A percentile compares a stretch with the other conserved stretches of the same genome.
Evolutionary conservation across 2,888 invertebrate genomes (phyloP).

Genomic region (Orchesellides sinensis): DNA sequence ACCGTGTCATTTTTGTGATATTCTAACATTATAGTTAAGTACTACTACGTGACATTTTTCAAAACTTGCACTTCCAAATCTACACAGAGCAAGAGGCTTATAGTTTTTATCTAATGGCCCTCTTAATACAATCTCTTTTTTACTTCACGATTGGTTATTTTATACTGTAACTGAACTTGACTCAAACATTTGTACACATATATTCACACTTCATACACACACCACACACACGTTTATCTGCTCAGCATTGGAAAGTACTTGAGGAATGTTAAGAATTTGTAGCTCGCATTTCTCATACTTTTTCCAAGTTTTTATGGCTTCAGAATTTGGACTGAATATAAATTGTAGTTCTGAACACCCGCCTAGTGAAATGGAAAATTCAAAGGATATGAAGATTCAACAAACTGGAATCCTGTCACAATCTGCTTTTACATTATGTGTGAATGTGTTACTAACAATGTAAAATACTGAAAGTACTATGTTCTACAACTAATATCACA

Average conservation of each 20-base stretch:
- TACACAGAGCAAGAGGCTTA: no score
- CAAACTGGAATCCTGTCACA: conserved; percentile 56
- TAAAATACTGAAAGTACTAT: conserved; percentile 11
- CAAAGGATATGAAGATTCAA: conserved; percentile 45
- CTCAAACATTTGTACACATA: no score
- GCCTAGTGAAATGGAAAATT: conserved; percentile 47
- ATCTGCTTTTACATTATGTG: conserved; percentile 15
- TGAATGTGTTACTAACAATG: neutral
- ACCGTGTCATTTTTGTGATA: no score
- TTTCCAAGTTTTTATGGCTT: conserved; percentile 27
- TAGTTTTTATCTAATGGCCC: no score
- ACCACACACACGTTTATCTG: conserved; percentile 54
- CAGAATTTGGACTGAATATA: conserved; percentile 19
- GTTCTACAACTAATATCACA: conserved; percentile 48
- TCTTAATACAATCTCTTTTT: no score
- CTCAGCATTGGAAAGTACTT: conserved; percentile 72
- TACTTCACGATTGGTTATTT: no score
- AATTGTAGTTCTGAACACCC: conserved; percentile 20
- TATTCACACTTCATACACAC: conserved; percentile 52
- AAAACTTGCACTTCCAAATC: no score
- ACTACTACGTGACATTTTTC: no score
- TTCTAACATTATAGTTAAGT: no score
- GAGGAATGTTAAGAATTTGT: conserved; percentile 72
- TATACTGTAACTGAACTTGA: no score
- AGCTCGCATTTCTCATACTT: conserved; percentile 24